phyloP scores from a whole-genome alignment of 2,888 invertebrate species.

The Aphelenchoides bicaudatus region DNA sequence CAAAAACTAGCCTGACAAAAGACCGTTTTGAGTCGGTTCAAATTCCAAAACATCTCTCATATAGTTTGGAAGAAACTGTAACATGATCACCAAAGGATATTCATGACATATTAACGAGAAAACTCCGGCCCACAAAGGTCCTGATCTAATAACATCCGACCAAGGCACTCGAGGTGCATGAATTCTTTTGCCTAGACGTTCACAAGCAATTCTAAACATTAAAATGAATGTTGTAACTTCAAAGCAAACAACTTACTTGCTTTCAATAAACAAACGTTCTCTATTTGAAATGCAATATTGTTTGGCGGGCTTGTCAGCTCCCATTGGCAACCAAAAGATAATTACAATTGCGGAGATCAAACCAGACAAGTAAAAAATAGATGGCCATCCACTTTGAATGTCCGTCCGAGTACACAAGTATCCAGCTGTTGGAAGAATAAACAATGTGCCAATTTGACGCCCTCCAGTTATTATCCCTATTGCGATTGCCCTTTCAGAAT shows the following conservation, averaged over 20 bases:
- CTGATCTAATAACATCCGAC: constrained; percentile 43
- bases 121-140: constrained; percentile 52
- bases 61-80: constrained; percentile 57
- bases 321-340: constrained; percentile 56
- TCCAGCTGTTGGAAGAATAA: constrained; percentile 57
- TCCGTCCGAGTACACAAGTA: constrained; percentile 56
- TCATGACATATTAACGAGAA: constrained; percentile 48
- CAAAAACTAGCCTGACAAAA: too few relatives aligned
- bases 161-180: constrained; percentile 50
- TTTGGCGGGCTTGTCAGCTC: constrained; percentile 57
- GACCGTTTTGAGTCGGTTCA: constrained; percentile 57
- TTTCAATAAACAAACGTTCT: constrained; percentile 55
- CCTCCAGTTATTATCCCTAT: constrained; percentile 56
- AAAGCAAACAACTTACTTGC: constrained; percentile 32
- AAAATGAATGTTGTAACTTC: constrained; percentile 11
- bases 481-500: constrained; percentile 53
- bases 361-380: constrained; percentile 54
- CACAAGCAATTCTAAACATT: constrained; percentile 50
- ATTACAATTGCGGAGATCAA: constrained; percentile 46
- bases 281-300: constrained; percentile 53
- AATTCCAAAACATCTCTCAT: constrained; percentile 58
- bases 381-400: constrained; percentile 55
- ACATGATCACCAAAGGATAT: constrained; percentile 56
- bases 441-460: constrained; percentile 55
- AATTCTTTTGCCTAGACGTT: constrained; percentile 54